Percentiles rank a stretch among this genome's conserved stretches.
Evolutionary conservation across 2,113 vertebrate genomes (phyloP).

Genomic region (Periophthalmodon schlosseri): DNA sequence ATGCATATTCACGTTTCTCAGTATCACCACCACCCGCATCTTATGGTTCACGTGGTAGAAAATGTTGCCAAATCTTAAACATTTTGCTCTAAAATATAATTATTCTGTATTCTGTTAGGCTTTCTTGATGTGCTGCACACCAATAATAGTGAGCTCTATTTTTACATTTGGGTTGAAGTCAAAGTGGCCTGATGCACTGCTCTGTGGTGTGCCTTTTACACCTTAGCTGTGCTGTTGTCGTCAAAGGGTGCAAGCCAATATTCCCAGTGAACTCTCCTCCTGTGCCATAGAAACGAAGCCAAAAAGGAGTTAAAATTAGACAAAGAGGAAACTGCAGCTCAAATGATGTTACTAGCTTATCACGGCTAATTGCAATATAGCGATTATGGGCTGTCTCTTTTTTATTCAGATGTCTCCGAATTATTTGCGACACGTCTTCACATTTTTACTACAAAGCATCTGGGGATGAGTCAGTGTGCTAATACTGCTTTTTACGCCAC

Average conservation of each 20-base stretch:
- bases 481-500: conserved; percentile 8
- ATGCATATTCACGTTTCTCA: neutral
- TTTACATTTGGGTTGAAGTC: neutral
- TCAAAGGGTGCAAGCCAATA: neutral
- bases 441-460: conserved; percentile 9
- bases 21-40: too few species aligned
- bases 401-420: neutral
- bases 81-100: too few species aligned
- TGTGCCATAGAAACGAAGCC: neutral
- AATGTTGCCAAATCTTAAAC: neutral
- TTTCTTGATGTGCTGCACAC: too few species aligned
- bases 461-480: conserved; percentile 9
- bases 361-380: conserved; percentile 4
- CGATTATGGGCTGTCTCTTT: conserved; percentile 4
- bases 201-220: conserved; percentile 3
- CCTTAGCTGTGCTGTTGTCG: neutral
- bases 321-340: neutral
- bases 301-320: conserved; percentile 1
- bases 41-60: neutral
- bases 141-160: neutral
- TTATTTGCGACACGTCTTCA: conserved; percentile 6
- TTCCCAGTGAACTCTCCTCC: neutral
- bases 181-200: neutral
- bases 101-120: too few species aligned
- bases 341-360: neutral